These are phyloP conservation scores for Endotricha flammealis DNA, from an alignment of 2,888 invertebrate species.

Conservation along the genomic window DNA sequence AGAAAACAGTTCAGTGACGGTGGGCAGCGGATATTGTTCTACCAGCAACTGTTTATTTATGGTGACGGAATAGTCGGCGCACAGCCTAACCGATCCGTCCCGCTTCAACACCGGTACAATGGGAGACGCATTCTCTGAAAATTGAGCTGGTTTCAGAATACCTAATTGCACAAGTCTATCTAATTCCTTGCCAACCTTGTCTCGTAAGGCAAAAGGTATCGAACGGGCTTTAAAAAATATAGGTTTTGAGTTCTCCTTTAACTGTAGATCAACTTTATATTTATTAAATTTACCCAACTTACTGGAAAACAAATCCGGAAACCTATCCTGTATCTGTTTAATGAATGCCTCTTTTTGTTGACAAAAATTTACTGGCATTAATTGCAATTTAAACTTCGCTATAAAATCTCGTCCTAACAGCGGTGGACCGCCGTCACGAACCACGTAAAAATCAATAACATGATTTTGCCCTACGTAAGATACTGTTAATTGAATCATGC, in stretches of 20 bases:
- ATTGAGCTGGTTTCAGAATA: slow-evolving; percentile 17
- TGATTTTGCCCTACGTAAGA: slow-evolving; percentile 13
- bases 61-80: slow-evolving; percentile 17
- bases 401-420: slow-evolving; percentile 22
- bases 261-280: slow-evolving; percentile 13
- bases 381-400: slow-evolving; percentile 15
- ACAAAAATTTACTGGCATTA: slow-evolving; percentile 12
- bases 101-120: no score
- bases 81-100: slow-evolving; percentile 16
- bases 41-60: slow-evolving; percentile 18
- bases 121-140: slow-evolving; percentile 15
- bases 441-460: slow-evolving; percentile 16
- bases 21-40: slow-evolving; percentile 21
- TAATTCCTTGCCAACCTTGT: slow-evolving; percentile 18
- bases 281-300: slow-evolving; percentile 16
- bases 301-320: slow-evolving; percentile 12
- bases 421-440: slow-evolving; percentile 23
- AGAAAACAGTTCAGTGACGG: slow-evolving; percentile 16
- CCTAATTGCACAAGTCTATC: slow-evolving; percentile 17
- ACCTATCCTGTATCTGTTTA: slow-evolving; percentile 4
- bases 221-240: slow-evolving; percentile 19
- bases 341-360: no score
- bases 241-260: slow-evolving; percentile 11
- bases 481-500: slow-evolving; percentile 11
- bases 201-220: slow-evolving; percentile 19